Base-by-base conservation (phyloP, 2,113 vertebrate genomes). In the Delphinus delphis region DNA sequence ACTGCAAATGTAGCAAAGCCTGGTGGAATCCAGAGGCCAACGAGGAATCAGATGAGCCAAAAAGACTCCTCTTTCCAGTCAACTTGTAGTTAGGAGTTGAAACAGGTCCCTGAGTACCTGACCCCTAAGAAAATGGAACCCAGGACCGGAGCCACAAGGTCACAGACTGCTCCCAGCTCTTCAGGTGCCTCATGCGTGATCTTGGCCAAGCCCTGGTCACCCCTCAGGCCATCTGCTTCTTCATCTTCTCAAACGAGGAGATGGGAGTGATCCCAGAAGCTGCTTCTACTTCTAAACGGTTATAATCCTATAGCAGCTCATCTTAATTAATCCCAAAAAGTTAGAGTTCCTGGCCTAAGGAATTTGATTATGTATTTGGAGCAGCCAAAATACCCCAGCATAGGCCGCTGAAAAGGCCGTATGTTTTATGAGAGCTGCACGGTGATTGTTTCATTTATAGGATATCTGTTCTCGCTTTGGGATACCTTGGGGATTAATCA, bases 401-500 rank as follows among this genome's bases (percentile, higher is more conserved):
- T 0, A 23, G 58, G 58, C 26, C 58, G 6, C 55, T 6, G 70
- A 25, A 67, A 71, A 76, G 38, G 23, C 0, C 5, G 36, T 8
- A 8, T 1, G 31, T 20, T 41, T 36, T 26, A 53, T 25, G 47
- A 25, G n/a, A 65, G 70, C 5, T 6, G 1, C 74, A 25, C 0
- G 0, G 21, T 3, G 79, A 26, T 7, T 18, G 1, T 4, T 26
- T 1, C 12, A 33, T 31, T 5, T 17, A 18, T 1, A 6, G 41
- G 31, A 6, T 3, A 9, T 68, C 70, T 1, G 11, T 68, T 87
- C 77, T 58, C 44, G 14, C 41, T 7, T 0, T 23, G 18, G 4
- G 20, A 13, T 7, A 21, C 38, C 26, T 28, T 26, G 3, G 7
- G 13, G 33, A 13, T 21, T 28, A 4, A 44, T 28, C 31, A 60